Conservation (phyloP, 2,888 invertebrate species). For the Acronicta aceris region DNA sequence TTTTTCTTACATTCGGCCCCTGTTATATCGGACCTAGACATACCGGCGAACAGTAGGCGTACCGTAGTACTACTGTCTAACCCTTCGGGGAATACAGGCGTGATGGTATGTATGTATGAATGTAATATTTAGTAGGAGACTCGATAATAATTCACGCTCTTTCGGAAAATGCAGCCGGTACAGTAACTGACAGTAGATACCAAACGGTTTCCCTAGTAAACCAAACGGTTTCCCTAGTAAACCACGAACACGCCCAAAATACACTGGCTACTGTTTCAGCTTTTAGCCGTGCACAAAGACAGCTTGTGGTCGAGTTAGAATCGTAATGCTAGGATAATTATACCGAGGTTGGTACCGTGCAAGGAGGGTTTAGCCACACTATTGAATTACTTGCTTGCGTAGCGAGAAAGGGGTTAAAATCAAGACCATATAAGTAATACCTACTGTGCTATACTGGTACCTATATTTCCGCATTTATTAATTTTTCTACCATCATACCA, state of each 20-base stretch:
- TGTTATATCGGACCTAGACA: no score
- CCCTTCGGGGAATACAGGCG: no score
- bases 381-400: constrained; percentile 6
- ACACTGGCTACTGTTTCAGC: neutral
- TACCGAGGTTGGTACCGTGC: constrained; percentile 9
- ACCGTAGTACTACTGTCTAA: no score
- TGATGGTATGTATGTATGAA: no score
- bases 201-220: neutral
- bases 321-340: constrained; percentile 21
- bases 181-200: neutral
- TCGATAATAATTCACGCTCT: no score
- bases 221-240: neutral
- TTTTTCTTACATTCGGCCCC: no score
- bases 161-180: neutral
- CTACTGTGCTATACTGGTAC: neutral
- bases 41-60: no score
- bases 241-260: constrained; percentile 14
- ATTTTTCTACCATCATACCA: no score
- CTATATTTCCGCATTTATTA: no score
- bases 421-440: no score
- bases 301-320: constrained; percentile 25
- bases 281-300: constrained; percentile 18
- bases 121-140: no score
- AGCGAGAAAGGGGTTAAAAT: constrained; percentile 2
- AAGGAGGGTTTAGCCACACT: no score